Conservation (phyloP, 2,797 vertebrate species). For the Spinibarbus caldwelli region DNA sequence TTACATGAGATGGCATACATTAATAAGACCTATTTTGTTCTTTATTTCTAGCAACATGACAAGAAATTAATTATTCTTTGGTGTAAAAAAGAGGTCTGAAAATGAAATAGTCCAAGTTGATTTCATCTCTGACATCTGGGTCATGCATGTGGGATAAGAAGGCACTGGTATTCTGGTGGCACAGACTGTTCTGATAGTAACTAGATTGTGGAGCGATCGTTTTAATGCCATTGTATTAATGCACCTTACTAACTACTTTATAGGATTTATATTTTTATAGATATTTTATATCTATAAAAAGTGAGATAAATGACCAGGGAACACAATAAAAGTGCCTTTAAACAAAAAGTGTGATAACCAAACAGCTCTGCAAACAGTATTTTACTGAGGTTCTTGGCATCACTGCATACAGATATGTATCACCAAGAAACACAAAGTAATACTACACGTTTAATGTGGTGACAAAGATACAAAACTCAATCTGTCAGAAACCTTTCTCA, state of each 20-base stretch:
- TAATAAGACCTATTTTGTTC: background rate
- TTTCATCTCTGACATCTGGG: background rate
- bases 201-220: background rate
- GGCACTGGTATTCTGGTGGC: background rate
- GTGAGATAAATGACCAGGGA: background rate
- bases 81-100: background rate
- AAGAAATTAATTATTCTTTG: background rate
- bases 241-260: constrained; percentile 26
- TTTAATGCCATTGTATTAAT: constrained; percentile 25
- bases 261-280: constrained; percentile 4
- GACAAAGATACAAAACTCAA: background rate
- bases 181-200: background rate
- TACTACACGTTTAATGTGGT: background rate
- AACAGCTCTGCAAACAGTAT: background rate
- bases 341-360: constrained; percentile 1
- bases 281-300: constrained; percentile 27
- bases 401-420: background rate
- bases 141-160: background rate
- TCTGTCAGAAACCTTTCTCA: background rate
- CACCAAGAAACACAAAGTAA: constrained; percentile 13
- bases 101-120: background rate
- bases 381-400: constrained; percentile 5
- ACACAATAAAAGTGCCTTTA: constrained; percentile 26
- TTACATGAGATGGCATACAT: background rate
- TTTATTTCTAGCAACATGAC: background rate